These are phyloP conservation scores for Ctenochaetus hawaiiensis DNA, from an alignment of 2,797 vertebrate species.

Conservation along the genomic window DNA sequence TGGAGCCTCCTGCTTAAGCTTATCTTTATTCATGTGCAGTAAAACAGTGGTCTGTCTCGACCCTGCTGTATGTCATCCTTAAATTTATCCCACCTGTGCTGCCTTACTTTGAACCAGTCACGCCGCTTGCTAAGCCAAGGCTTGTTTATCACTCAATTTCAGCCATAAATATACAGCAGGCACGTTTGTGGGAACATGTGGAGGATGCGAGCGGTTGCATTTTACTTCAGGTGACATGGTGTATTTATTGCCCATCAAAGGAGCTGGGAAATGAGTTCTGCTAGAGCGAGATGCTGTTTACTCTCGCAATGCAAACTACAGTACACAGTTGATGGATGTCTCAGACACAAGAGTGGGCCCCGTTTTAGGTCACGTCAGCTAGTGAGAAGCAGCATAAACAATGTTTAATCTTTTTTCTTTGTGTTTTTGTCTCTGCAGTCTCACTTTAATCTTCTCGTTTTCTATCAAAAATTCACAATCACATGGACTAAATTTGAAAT, in stretches of 20 bases:
- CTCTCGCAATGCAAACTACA: conserved; percentile 4
- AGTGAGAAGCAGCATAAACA: background rate
- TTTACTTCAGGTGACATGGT: conserved; percentile 46
- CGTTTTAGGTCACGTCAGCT: background rate
- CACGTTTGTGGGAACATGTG: conserved; percentile 37
- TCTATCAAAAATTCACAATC: background rate
- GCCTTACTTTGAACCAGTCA: conserved; percentile 32
- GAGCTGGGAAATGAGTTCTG: conserved; percentile 39
- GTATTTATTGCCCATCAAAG: conserved; percentile 66
- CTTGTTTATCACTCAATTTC: conserved; percentile 46
- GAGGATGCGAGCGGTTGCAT: conserved; percentile 39
- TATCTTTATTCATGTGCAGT: conserved; percentile 42
- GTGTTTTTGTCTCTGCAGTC: background rate
- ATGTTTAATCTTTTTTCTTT: background rate
- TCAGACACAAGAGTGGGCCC: background rate
- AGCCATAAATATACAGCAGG: conserved; percentile 46
- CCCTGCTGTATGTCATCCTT: conserved; percentile 29
- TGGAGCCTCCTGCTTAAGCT: conserved; percentile 16
- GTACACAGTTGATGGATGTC: conserved; percentile 40
- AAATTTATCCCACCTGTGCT: conserved; percentile 51
- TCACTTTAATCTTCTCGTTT: background rate
- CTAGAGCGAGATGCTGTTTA: conserved; percentile 29
- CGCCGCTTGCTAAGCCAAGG: background rate
- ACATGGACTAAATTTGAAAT: background rate
- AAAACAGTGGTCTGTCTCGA: conserved; percentile 25